Base-by-base conservation (phyloP, 2,888 invertebrate species). In the Tenthredo amoena region DNA sequence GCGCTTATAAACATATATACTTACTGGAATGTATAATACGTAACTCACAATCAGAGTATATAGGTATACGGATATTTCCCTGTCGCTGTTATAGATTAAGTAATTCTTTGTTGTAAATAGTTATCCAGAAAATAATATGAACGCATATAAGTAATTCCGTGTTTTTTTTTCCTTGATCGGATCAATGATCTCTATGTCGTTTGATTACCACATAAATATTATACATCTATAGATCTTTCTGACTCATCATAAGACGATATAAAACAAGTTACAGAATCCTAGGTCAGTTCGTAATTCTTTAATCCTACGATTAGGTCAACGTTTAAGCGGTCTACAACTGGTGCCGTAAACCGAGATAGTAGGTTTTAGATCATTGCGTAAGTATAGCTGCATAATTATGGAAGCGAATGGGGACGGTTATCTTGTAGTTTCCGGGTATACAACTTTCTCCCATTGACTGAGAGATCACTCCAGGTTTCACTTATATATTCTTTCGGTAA, bases 371-470 rank as follows among this genome's bases (percentile, higher is more conserved):
- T 31, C 6, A 47, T 77, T 65, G 37, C 58, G 79, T 84, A 76
- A 86, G 91, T 91, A 87, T 86, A 83, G 85, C 87, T 89, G 88
- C 86, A 88, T 87, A 87, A 90, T 91, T 89, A 87, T 88, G 87
- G 85, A 87, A 87, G 88, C 87, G 87, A 88, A 87, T 71, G 86
- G 87, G 86, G 88, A 86, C 88, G 58, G 87, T 77, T 31, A 26
- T 83, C 68, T 26, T 37, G 43, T 10, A 68, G 83, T 83, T 83
- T 65, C 83, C 83, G 65, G 92, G 91, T 87, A 86, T 87, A 85
- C 90, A 90, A 92, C 93, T 93, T 93, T 93, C 93, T 91, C 93
- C 88, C 88, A 85, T n/a, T 47, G 83, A 82, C 37, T 34, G 83
- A 83, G 87, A 89, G 88, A 88, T 87, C 87, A 81, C 40, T 21